Percentiles rank a stretch among this genome's conserved stretches.
These are phyloP conservation scores for Athalia cordata DNA, from an alignment of 2,888 invertebrate species.

Conservation along the genomic window DNA sequence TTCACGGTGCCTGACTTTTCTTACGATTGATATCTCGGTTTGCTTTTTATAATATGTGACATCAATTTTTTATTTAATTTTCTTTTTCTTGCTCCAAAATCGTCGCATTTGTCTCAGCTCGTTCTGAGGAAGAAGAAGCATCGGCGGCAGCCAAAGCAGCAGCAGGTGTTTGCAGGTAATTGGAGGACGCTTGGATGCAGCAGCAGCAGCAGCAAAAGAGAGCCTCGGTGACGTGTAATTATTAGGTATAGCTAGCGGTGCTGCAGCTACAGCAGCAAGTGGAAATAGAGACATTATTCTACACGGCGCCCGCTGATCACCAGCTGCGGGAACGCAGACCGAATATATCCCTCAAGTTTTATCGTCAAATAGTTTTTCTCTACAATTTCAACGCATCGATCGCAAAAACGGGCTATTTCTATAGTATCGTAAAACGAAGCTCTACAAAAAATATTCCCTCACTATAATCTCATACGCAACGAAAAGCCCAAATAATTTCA, in stretches of 20 bases:
- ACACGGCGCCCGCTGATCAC: conserved; percentile 45
- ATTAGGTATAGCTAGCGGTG: conserved; percentile 68
- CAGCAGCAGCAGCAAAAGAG: no score
- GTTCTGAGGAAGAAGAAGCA: no score
- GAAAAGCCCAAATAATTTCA: no score
- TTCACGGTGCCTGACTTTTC: neutral
- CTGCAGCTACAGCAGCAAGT: conserved; percentile 56
- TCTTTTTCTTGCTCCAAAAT: neutral
- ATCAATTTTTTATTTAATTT: neutral
- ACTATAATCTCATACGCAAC: no score
- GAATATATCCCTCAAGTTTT: neutral
- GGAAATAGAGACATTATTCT: conserved; percentile 71
- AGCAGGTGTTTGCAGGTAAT: conserved; percentile 69
- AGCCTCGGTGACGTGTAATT: conserved; percentile 69
- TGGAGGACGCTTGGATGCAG: conserved; percentile 65
- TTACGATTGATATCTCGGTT: neutral
- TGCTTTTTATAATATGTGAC: neutral
- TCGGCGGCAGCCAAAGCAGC: neutral
- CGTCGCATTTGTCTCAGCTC: conserved; percentile 2
- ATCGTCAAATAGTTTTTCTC: neutral
- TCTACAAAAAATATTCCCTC: neutral
- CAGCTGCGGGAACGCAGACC: conserved; percentile 4
- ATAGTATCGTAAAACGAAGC: neutral
- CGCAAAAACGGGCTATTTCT: no score
- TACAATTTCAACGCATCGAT: no score